A percentile compares a stretch with the other conserved stretches of the same genome.
phyloP scores from a whole-genome alignment of 2,888 invertebrate genomes.

The Alloplasta piceator region DNA sequence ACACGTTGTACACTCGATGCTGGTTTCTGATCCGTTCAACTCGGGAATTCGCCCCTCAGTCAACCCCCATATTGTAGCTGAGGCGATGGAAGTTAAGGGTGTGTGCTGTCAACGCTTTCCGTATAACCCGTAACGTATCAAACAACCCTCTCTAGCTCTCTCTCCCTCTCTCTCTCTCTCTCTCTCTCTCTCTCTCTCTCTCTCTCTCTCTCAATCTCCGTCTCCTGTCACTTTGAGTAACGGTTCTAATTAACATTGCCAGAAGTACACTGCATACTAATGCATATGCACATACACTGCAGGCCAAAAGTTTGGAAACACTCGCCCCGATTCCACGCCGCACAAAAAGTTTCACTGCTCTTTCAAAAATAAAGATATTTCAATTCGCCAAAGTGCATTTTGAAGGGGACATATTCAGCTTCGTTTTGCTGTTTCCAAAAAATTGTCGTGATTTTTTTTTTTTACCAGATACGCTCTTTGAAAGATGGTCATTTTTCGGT shows the following conservation, averaged over 20 bases:
- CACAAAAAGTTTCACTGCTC: no score
- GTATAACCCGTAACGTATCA: conserved; percentile 24
- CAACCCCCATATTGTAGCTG: conserved; percentile 40
- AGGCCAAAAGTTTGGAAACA: no score
- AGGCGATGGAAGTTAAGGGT: conserved; percentile 21
- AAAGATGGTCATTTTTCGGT: no score
- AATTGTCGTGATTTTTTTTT: no score
- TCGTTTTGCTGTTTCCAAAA: no score
- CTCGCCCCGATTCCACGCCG: no score
- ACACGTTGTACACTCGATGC: conserved; percentile 17
- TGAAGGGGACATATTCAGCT: no score
- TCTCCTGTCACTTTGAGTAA: conserved; percentile 16
- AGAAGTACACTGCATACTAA: background rate
- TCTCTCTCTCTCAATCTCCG: no score
- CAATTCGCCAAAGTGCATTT: no score
- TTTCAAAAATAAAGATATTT: no score
- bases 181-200: no score
- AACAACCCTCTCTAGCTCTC: background rate
- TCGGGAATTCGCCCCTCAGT: conserved; percentile 26
- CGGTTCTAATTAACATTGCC: conserved; percentile 48
- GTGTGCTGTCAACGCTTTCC: conserved; percentile 30
- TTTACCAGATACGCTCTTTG: no score
- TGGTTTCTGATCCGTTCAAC: conserved; percentile 28
- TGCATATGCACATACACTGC: conserved; percentile 8
- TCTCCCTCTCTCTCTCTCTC: background rate